Conservation (phyloP, 2,888 invertebrate genomes). For the Noctua pronuba region DNA sequence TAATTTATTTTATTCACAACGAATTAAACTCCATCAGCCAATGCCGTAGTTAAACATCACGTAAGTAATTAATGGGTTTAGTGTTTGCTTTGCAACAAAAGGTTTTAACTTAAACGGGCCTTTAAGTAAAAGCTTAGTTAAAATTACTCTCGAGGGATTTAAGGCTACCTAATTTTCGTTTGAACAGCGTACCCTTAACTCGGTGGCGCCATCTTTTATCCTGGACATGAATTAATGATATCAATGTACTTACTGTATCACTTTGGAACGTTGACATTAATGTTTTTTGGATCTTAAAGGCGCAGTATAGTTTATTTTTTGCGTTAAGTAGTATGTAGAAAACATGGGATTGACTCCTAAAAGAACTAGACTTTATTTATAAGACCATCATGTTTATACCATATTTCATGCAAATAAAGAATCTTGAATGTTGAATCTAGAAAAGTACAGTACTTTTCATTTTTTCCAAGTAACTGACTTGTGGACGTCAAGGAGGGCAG, state of each 20-base stretch:
- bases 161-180: constrained; percentile 60
- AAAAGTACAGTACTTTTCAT: background rate
- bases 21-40: background rate
- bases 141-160: constrained; percentile 63
- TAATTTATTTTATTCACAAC: background rate
- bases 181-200: constrained; percentile 49
- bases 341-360: background rate
- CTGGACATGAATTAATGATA: constrained; percentile 49
- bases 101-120: constrained; percentile 47
- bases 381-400: too few relatives aligned
- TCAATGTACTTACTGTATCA: constrained; percentile 32
- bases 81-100: constrained; percentile 53
- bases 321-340: background rate
- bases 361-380: too few relatives aligned
- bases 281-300: constrained; percentile 2
- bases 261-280: constrained; percentile 25
- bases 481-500: background rate
- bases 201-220: constrained; percentile 53
- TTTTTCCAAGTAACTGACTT: background rate
- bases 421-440: too few relatives aligned
- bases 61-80: constrained; percentile 49
- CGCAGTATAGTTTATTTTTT: background rate
- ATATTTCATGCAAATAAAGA: too few relatives aligned
- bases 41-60: constrained; percentile 39
- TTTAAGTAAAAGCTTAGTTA: constrained; percentile 58